Evolutionary conservation across 2,797 vertebrate genomes (phyloP), one percentile per base, ranked within the genome.

Genomic region (Poeciliopsis presidionis): DNA sequence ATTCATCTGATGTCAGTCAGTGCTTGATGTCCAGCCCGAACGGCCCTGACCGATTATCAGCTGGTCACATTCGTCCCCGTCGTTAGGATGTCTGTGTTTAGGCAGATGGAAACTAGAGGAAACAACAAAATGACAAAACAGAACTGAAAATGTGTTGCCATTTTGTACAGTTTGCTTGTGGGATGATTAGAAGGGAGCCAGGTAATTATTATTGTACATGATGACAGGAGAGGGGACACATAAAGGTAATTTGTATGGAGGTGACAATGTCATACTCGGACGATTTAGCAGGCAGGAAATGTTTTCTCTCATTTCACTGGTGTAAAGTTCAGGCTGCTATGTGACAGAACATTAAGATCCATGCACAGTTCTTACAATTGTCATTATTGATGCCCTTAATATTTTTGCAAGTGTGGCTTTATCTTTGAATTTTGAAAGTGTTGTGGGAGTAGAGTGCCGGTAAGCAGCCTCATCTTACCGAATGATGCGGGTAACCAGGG

Each of bases 341-440:
- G 63, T 67, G 20, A 20, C 18, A 67, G 63, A 41, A 22, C 36
- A 41, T 67, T 36, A 41, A 67, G 36, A 22, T 67, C 22, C 20
- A 67, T 5, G 3, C 36, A 45, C 6, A 45, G 25, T 8, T 45
- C 11, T 13, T 39, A 7, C 22, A 25, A 20, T 72, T 16, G 25
- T 73, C 28, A n/a, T 51, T 59, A 69, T 73, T 77, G 14, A 81
- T 83, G 61, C 36, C 18, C 76, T 55, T 73, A 77, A 74, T 80
- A 75, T 43, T 33, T 41, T 67, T 39, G 36, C 18, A 67, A 41
- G 39, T 78, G 49, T 45, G 49, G 8, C 36, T 13, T 75, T 45
- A 76, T 22, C 61, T 53, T 81, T 13, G 47, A 57, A 18, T 33
- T 67, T 41, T 75, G 46, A 76, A 61, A 47, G 20, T 55, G 6